Conservation (phyloP, 2,888 invertebrate species). For the Tenthredo scrophulariae region DNA sequence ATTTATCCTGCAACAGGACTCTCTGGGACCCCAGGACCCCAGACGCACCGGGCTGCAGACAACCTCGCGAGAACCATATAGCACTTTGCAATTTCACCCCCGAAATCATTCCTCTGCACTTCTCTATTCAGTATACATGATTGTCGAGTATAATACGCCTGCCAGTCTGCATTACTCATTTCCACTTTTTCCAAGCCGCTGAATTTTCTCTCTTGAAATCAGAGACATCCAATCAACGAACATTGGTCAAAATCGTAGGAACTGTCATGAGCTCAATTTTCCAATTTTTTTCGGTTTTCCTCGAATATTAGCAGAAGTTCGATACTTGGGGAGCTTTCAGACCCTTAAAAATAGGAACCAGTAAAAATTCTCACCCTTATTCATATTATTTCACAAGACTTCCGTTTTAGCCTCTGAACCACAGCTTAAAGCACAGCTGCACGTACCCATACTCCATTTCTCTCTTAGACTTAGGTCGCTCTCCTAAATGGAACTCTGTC, state of each 20-base stretch:
- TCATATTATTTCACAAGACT: conserved; percentile 13
- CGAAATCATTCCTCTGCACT: conserved; percentile 31
- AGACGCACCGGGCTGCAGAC: conserved; percentile 29
- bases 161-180: background rate
- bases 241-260: background rate
- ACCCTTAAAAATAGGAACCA: background rate
- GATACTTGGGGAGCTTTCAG: background rate
- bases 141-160: background rate
- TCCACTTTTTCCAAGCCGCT: background rate
- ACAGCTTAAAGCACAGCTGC: background rate
- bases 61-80: conserved; percentile 12
- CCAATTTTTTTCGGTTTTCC: background rate
- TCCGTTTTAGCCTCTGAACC: background rate
- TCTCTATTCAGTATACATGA: background rate
- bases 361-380: background rate
- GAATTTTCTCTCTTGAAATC: background rate
- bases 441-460: background rate
- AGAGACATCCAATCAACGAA: background rate
- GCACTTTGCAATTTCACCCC: conserved; percentile 39
- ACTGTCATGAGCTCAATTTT: background rate
- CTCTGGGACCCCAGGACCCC: background rate
- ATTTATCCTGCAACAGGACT: conserved; percentile 38
- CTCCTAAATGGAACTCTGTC: background rate
- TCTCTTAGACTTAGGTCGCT: background rate
- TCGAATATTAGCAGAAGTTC: background rate